Percentiles rank a stretch among this genome's conserved stretches.
Conservation (phyloP, 2,888 invertebrate genomes). For the Drosophila fungiperda region DNA sequence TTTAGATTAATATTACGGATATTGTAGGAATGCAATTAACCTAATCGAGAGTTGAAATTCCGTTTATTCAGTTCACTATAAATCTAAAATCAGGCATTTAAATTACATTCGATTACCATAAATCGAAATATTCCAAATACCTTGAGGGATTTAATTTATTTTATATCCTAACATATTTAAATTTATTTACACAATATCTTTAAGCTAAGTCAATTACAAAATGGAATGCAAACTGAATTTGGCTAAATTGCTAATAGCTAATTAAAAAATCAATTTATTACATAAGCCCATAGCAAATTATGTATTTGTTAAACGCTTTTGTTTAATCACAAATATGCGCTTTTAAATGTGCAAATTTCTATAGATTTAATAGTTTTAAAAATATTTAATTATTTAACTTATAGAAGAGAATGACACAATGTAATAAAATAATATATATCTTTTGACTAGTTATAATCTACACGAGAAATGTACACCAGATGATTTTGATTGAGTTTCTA, state of each 20-base stretch:
- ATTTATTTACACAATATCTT: background rate
- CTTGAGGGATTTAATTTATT: background rate
- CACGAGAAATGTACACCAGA: background rate
- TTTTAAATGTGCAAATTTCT: background rate
- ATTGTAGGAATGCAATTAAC: constrained; percentile 1
- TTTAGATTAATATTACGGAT: background rate
- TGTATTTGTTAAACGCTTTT: background rate
- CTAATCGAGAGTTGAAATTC: background rate
- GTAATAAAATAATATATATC: background rate
- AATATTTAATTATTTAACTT: background rate
- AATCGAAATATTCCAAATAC: background rate
- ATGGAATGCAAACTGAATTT: background rate
- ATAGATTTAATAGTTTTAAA: background rate
- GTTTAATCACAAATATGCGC: background rate
- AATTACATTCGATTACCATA: background rate
- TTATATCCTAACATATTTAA: background rate
- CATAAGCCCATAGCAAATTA: background rate
- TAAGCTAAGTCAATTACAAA: background rate
- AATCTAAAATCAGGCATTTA: background rate
- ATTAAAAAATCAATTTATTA: background rate
- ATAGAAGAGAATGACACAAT: background rate
- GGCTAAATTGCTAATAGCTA: background rate
- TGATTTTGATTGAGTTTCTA: background rate
- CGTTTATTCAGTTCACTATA: background rate
- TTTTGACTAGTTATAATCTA: background rate